phyloP scores from a whole-genome alignment of 2,797 vertebrate species.

The Benthosema pterotum region DNA sequence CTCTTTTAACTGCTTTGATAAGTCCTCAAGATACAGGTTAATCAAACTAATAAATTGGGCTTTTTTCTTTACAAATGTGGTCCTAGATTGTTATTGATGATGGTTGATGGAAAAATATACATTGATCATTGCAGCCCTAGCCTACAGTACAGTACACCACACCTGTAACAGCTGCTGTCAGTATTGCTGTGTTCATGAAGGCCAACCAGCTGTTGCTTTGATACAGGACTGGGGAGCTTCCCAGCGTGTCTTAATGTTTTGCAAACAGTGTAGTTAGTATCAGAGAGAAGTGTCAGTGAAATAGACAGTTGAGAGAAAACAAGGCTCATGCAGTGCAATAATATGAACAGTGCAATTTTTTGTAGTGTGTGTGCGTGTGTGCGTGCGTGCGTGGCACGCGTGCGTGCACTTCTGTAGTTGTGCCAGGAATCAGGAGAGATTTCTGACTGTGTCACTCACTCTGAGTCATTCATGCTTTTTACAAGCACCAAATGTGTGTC shows the following conservation, averaged over 20 bases:
- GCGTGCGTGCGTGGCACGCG: too few relatives aligned
- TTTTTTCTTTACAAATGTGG: too few relatives aligned
- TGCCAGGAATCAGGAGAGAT: neutral
- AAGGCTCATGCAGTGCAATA: conserved; percentile 9
- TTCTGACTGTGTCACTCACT: too few relatives aligned
- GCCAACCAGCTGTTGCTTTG: neutral
- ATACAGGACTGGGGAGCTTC: conserved; percentile 6
- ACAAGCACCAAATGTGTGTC: too few relatives aligned
- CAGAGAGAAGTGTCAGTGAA: conserved; percentile 4
- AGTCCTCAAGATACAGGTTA: too few relatives aligned
- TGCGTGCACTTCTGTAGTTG: neutral
- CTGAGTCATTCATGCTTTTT: too few relatives aligned
- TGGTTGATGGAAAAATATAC: too few relatives aligned
- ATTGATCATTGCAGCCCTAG: too few relatives aligned
- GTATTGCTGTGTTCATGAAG: conserved; percentile 40
- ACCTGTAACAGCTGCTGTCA: conserved; percentile 48
- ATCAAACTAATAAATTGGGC: too few relatives aligned
- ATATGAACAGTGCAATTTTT: neutral
- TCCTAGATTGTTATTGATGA: too few relatives aligned
- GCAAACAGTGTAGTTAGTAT: conserved; percentile 1
- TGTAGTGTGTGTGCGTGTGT: neutral
- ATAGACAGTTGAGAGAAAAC: neutral
- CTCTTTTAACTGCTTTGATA: too few relatives aligned
- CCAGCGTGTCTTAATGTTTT: conserved; percentile 11
- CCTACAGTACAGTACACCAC: neutral